Base-by-base conservation (phyloP, 2,113 vertebrate genomes). In the Parus major region DNA sequence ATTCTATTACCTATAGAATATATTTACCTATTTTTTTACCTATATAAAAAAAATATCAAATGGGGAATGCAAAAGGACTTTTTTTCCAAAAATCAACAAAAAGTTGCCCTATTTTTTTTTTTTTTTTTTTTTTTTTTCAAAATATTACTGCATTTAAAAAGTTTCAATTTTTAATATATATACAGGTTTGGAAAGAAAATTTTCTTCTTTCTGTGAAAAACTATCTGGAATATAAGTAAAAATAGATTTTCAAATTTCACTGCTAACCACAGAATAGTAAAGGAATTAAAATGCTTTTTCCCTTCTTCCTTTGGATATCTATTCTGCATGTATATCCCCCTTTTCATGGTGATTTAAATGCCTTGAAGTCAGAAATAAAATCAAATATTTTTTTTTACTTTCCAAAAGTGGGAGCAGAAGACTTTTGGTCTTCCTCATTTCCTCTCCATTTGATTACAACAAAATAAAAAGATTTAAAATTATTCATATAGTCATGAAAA, bases 1-100 rank as follows among this genome's bases (percentile, higher is more conserved):
- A 23, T 25, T 46, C 2, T 25, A 33, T n/a, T n/a, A n/a, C n/a
- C n/a, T n/a, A n/a, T n/a, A n/a, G n/a, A n/a, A n/a, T n/a, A n/a
- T n/a, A n/a, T n/a, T n/a, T n/a, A n/a, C n/a, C n/a, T n/a, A n/a
- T n/a, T n/a, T n/a, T n/a, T n/a, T n/a, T n/a, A n/a, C n/a, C n/a
- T n/a, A n/a, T n/a, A n/a, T n/a, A 65, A 52, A 42, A 12, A 55
- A 41, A 39, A 13, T 28, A 44, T 35, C 12, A 73, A 75, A 75
- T 61, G 5, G 2, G 4, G 13, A 68, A 56, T n/a, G 5, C 2
- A 36, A 55, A 64, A 50, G 2, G 1, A 33, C 1, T 25, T 66
- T 24, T 20, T 68, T 59, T 29, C 6, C 4, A 55, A 29, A 76
- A 82, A 10, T 1, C 18, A 55, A 36, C 2, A 1, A 35, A 69